These are phyloP conservation scores for Rhagoletis zephyria DNA, from an alignment of 1,140 invertebrate genomes.

Conservation along the genomic window DNA sequence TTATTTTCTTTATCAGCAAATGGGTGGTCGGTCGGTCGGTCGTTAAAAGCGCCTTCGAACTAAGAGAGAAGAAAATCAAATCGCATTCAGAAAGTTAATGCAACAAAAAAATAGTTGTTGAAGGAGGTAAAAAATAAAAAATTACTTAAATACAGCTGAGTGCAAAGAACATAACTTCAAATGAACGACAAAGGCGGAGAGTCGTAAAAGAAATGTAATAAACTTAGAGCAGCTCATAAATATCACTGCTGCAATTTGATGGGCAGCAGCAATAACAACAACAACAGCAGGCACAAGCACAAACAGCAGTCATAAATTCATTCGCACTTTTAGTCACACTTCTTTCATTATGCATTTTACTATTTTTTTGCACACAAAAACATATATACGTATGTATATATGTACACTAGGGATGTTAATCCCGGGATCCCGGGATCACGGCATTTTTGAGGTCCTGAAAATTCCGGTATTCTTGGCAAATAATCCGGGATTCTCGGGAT, in stretches of 20 bases:
- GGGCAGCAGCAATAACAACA: slow-evolving; percentile 3
- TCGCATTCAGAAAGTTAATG: neutral
- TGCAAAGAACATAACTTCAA: neutral
- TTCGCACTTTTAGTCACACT: slow-evolving; percentile 51
- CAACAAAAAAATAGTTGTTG: neutral
- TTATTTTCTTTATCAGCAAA: slow-evolving; percentile 35
- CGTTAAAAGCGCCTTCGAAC: neutral
- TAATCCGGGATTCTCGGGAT: no score
- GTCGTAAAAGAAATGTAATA: slow-evolving; percentile 23
- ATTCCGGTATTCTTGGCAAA: no score
- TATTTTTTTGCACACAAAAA: neutral
- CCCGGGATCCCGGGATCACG: no score
- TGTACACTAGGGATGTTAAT: no score
- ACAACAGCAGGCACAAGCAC: slow-evolving; percentile 16
- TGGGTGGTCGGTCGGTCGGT: slow-evolving; percentile 10
- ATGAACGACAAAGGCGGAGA: neutral
- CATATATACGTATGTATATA: neutral
- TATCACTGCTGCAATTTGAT: slow-evolving; percentile 50
- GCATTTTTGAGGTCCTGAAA: no score
- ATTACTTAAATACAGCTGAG: neutral
- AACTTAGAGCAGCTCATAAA: slow-evolving; percentile 41
- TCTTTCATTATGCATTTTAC: slow-evolving; percentile 34
- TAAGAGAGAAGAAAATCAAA: slow-evolving; percentile 10
- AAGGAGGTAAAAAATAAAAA: neutral
- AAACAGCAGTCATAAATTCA: slow-evolving; percentile 35